Evolutionary conservation across 2,113 vertebrate species (phyloP).

Genomic region (Jacana jacana): DNA sequence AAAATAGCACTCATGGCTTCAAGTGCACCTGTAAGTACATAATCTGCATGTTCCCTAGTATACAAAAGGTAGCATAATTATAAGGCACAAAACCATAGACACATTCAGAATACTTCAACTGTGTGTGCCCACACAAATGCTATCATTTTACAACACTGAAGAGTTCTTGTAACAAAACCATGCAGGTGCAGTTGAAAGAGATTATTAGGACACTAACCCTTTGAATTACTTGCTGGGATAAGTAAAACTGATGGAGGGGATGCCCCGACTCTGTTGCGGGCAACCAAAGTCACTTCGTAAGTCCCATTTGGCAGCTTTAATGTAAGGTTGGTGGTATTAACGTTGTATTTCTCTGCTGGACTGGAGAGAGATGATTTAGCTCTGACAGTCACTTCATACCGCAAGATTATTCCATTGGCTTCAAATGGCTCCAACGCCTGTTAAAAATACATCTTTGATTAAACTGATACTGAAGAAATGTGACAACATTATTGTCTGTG

Average conservation of each 20-base stretch:
- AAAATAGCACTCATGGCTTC: not conserved
- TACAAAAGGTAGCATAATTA: not conserved
- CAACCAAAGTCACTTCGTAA: conserved; percentile 64
- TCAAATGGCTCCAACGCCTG: conserved; percentile 71
- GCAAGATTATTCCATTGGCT: conserved; percentile 81
- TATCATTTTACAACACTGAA: not conserved
- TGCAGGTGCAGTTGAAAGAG: not conserved
- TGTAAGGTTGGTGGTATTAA: conserved; percentile 51
- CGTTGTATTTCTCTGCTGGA: not conserved
- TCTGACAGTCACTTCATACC: conserved; percentile 75
- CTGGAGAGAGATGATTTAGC: conserved; percentile 1
- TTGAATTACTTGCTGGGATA: conserved; percentile 67
- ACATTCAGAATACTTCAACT: not conserved
- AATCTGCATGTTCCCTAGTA: not conserved
- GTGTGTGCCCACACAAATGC: not conserved
- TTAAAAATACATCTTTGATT: not conserved
- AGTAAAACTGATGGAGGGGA: conserved; percentile 74
- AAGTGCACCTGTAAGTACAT: not conserved
- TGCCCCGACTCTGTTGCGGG: conserved; percentile 76
- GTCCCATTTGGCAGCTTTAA: conserved; percentile 60
- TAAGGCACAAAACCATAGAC: not conserved
- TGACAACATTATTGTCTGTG: not conserved
- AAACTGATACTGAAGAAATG: not conserved
- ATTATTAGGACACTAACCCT: conserved; percentile 60
- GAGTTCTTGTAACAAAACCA: not conserved